Percentiles rank a stretch among this genome's conserved stretches.
Evolutionary conservation across 2,888 invertebrate species (phyloP).

Genomic region (Agriopis marginaria): DNA sequence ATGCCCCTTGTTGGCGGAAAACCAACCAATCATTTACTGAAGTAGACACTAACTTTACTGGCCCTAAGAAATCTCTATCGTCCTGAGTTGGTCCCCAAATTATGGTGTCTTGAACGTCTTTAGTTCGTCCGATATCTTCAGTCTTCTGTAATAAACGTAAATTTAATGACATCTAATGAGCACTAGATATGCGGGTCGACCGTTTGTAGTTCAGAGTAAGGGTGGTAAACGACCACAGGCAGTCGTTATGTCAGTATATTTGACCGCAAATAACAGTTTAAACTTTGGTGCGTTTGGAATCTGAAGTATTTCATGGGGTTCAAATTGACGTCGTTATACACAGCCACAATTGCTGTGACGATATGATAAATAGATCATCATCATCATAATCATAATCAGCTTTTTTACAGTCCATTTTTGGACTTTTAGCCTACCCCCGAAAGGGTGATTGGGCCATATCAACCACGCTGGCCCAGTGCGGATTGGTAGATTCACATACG

Average conservation of each 20-base stretch:
- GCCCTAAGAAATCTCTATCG: slow-evolving; percentile 9
- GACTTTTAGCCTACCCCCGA: too few relatives aligned
- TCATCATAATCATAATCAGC: too few relatives aligned
- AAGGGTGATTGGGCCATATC: too few relatives aligned
- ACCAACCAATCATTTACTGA: slow-evolving; percentile 16
- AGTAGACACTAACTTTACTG: slow-evolving; percentile 1
- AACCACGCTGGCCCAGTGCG: too few relatives aligned
- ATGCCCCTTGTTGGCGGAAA: slow-evolving; percentile 16
- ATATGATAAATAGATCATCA: background rate
- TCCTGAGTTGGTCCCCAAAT: slow-evolving; percentile 33
- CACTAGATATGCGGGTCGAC: slow-evolving; percentile 21
- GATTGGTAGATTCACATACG: too few relatives aligned
- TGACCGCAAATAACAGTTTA: slow-evolving; percentile 9
- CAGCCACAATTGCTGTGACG: background rate
- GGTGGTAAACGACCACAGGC: slow-evolving; percentile 11
- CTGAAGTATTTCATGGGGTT: background rate
- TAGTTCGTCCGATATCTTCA: slow-evolving; percentile 7
- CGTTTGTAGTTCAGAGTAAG: slow-evolving; percentile 14
- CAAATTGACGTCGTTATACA: background rate
- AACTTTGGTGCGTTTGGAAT: slow-evolving; percentile 1
- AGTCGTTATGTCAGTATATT: slow-evolving; percentile 10
- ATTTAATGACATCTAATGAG: slow-evolving; percentile 14
- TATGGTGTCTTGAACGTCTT: slow-evolving; percentile 26
- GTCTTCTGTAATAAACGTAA: slow-evolving; percentile 19
- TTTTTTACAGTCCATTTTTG: too few relatives aligned